Conservation (phyloP, 2,113 vertebrate species). For the Ochotona princeps region DNA sequence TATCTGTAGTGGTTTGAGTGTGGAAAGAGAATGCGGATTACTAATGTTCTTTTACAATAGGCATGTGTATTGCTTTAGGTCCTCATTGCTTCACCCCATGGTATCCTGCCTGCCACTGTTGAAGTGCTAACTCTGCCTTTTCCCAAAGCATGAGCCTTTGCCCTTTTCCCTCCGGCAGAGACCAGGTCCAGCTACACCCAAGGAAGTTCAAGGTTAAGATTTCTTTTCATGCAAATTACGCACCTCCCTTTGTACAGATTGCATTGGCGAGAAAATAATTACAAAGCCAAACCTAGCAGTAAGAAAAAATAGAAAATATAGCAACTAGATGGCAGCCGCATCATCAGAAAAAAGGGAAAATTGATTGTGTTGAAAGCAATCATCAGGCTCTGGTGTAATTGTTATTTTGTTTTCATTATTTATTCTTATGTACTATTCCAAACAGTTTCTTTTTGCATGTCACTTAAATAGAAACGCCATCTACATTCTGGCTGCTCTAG, state of each 20-base stretch:
- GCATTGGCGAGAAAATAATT: background rate
- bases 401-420: constrained; percentile 26
- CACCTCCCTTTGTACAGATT: background rate
- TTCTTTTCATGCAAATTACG: background rate
- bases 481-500: background rate
- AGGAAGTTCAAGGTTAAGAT: background rate
- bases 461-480: background rate
- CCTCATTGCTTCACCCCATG: background rate
- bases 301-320: background rate
- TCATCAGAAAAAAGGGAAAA: background rate
- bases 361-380: background rate
- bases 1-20: background rate
- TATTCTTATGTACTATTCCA: background rate
- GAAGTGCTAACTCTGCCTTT: background rate
- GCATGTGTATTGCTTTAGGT: background rate
- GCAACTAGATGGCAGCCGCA: background rate
- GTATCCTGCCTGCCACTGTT: background rate
- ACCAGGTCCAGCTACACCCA: background rate
- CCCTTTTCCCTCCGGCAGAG: background rate
- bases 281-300: background rate
- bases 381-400: background rate
- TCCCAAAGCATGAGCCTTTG: background rate
- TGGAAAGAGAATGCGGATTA: background rate
- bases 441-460: background rate
- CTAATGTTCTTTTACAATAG: background rate